Conservation (phyloP, 2,113 vertebrate species). For the Sula dactylatra region DNA sequence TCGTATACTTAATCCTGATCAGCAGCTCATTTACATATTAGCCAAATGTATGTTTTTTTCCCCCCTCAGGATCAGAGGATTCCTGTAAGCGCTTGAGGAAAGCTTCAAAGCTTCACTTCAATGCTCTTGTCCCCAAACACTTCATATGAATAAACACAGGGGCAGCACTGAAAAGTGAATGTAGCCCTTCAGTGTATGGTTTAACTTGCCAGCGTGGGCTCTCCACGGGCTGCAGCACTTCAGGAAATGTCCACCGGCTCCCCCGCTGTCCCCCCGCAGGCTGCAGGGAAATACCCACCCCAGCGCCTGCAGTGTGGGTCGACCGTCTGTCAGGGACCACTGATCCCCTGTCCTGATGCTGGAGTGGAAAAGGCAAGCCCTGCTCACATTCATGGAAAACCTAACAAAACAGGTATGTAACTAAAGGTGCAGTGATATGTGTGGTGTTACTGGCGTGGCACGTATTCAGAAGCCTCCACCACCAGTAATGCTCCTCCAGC, state of each 20-base stretch:
- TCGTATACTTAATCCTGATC: background rate
- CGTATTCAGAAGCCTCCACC: accelerated
- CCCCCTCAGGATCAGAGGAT: background rate
- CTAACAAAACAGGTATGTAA: background rate
- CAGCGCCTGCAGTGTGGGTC: accelerated
- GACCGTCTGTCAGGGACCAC: accelerated
- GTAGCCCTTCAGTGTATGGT: accelerated
- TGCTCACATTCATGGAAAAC: background rate
- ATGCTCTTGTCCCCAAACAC: background rate
- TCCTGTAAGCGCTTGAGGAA: background rate
- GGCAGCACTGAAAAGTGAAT: accelerated
- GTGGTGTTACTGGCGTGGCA: accelerated
- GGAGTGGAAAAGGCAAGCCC: background rate
- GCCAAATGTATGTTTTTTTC: background rate
- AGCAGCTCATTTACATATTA: background rate
- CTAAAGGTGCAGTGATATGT: background rate
- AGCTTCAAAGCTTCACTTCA: background rate
- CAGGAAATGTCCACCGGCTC: accelerated
- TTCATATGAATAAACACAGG: too few species aligned
- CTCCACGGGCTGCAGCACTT: accelerated
- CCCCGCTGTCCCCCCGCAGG: accelerated
- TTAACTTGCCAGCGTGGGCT: accelerated
- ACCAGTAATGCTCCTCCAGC: background rate
- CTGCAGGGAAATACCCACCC: background rate
- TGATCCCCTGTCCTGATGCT: too few species aligned